phyloP scores from a whole-genome alignment of 2,113 vertebrate species.

The Podarcis cretensis region DNA sequence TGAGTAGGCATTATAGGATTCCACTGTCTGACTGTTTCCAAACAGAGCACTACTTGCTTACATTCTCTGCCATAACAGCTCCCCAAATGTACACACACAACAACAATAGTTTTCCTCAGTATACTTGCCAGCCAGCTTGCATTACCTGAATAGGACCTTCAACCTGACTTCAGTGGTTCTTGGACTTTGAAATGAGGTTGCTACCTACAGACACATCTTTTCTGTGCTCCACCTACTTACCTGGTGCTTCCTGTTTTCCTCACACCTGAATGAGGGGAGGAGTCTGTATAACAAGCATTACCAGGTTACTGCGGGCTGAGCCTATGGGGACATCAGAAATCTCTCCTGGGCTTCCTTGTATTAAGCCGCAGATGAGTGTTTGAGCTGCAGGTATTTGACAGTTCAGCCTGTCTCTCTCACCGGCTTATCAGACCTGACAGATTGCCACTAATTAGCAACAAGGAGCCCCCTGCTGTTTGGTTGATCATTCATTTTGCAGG shows the following conservation, averaged over 20 bases:
- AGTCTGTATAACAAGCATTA: accelerated
- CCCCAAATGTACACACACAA: neutral
- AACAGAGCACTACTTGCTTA: too few species aligned
- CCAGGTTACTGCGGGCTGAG: accelerated
- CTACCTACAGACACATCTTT: accelerated
- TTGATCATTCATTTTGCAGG: neutral
- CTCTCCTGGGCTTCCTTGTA: neutral
- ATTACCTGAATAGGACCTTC: slow-evolving; percentile 9
- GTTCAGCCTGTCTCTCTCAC: neutral
- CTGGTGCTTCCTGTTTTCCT: slow-evolving; percentile 54
- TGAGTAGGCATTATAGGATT: neutral
- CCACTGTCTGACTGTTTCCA: neutral
- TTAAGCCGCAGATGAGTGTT: neutral
- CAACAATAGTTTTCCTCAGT: neutral
- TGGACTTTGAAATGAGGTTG: accelerated
- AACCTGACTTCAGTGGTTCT: neutral
- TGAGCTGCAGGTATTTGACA: neutral
- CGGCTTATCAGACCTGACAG: neutral
- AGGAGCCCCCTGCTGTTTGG: neutral
- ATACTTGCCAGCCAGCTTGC: neutral
- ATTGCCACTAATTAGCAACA: accelerated
- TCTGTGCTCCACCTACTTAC: slow-evolving; percentile 27
- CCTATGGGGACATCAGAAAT: neutral
- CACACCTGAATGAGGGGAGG: slow-evolving; percentile 28
- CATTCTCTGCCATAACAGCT: neutral